Evolutionary conservation across 2,888 invertebrate genomes (phyloP).

Genomic region (Mellilla xanthometata): DNA sequence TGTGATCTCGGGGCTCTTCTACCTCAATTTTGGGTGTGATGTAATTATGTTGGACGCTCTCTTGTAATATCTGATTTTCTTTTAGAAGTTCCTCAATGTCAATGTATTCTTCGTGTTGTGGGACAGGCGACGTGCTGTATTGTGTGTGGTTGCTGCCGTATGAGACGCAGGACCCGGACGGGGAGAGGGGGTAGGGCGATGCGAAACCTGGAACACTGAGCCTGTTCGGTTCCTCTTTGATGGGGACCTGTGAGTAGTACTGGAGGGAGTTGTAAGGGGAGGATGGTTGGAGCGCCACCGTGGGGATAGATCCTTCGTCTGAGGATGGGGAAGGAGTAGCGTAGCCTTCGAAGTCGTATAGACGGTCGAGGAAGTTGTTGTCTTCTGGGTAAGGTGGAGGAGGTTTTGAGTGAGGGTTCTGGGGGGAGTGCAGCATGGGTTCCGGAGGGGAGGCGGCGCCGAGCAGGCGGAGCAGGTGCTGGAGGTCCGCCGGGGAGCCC

Average conservation of each 20-base stretch:
- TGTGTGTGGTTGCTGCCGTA: constrained; percentile 80
- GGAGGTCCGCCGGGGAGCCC: constrained; percentile 77
- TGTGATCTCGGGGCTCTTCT: constrained; percentile 86
- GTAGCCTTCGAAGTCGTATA: constrained; percentile 77
- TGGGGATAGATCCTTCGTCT: constrained; percentile 81
- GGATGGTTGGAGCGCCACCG: constrained; percentile 81
- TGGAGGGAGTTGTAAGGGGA: constrained; percentile 78
- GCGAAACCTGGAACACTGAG: constrained; percentile 75
- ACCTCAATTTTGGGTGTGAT: constrained; percentile 82
- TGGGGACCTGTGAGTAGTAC: constrained; percentile 60
- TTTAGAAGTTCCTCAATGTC: constrained; percentile 84
- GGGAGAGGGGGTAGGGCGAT: constrained; percentile 80
- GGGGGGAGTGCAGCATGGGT: constrained; percentile 74
- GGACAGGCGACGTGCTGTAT: constrained; percentile 72
- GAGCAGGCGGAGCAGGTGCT: constrained; percentile 70
- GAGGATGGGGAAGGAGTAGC: constrained; percentile 76
- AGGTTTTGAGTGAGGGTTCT: constrained; percentile 69
- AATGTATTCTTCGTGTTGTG: constrained; percentile 84
- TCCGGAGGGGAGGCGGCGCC: constrained; percentile 78
- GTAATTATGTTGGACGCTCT: constrained; percentile 65
- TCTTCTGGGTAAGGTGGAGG: constrained; percentile 72
- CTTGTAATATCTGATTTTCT: constrained; percentile 80
- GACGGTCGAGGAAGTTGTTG: constrained; percentile 70
- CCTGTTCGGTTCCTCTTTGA: constrained; percentile 81
- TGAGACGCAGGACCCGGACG: constrained; percentile 81